phyloP scores from a whole-genome alignment of 2,888 invertebrate genomes.

The Girardia tigrina region DNA sequence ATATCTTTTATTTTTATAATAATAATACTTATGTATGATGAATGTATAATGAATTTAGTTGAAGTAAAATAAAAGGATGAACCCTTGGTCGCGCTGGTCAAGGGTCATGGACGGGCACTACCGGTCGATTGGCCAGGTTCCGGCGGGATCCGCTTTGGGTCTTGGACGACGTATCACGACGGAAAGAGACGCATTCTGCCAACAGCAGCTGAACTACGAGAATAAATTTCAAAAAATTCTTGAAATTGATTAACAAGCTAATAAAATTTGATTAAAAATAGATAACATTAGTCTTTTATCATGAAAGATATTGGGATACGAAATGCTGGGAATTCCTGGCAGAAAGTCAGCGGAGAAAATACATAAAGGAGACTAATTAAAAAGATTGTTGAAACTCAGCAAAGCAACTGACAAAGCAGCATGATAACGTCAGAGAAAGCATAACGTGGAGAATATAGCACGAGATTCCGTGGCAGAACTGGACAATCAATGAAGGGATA shows the following conservation, averaged over 20 bases:
- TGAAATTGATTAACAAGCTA: not conserved
- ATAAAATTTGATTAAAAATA: not conserved
- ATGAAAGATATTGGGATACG: not conserved
- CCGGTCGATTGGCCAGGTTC: no score
- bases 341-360: slow-evolving; percentile 3
- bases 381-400: slow-evolving; percentile 15
- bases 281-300: slow-evolving; percentile 6
- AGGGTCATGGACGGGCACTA: no score
- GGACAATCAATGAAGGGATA: slow-evolving; percentile 5
- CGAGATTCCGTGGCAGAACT: slow-evolving; percentile 9
- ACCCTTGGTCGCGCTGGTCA: no score
- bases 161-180: no score
- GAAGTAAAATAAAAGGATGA: no score
- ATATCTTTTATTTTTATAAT: no score
- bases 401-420: not conserved
- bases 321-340: not conserved
- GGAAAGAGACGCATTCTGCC: not conserved
- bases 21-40: no score
- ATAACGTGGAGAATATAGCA: slow-evolving; percentile 12
- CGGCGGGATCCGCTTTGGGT: no score
- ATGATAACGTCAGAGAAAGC: slow-evolving; percentile 16
- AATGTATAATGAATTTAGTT: no score
- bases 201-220: no score
- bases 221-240: not conserved
- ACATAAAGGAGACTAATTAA: slow-evolving; percentile 10